phyloP scores from a whole-genome alignment of 2,797 vertebrate genomes.

The Holocentrus rufus region DNA sequence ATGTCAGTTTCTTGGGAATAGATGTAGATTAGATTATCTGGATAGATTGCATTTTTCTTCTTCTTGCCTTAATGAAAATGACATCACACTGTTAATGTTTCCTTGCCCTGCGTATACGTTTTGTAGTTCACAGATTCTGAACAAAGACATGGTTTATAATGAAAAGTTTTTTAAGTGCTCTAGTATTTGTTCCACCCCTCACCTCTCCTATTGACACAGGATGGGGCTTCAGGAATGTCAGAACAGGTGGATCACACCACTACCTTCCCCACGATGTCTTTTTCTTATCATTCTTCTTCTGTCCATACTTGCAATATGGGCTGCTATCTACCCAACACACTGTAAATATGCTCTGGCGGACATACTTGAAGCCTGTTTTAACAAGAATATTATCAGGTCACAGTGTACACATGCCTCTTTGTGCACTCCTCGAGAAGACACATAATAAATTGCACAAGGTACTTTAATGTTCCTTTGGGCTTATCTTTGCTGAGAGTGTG shows the following conservation, averaged over 20 bases:
- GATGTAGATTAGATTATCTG: conserved; percentile 19
- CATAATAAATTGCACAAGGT: conserved; percentile 37
- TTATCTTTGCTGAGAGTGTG: conserved; percentile 18
- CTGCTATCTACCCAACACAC: conserved; percentile 35
- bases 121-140: neutral
- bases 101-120: neutral
- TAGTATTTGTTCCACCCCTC: conserved; percentile 62
- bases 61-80: neutral
- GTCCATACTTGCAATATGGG: conserved; percentile 2
- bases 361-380: conserved; percentile 9
- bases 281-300: conserved; percentile 59
- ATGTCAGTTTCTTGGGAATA: conserved; percentile 13
- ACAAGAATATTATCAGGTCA: conserved; percentile 37
- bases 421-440: conserved; percentile 11
- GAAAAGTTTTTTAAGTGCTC: conserved; percentile 23
- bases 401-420: conserved; percentile 13
- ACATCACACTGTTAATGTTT: neutral
- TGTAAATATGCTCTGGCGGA: conserved; percentile 26
- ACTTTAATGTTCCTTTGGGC: neutral
- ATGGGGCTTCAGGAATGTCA: conserved; percentile 47
- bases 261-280: conserved; percentile 20
- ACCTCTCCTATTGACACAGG: conserved; percentile 50
- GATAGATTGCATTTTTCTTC: neutral
- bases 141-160: conserved; percentile 42
- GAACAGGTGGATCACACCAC: conserved; percentile 28